Conservation (phyloP, 2,113 vertebrate genomes). For the Hemichromis elongatus region DNA sequence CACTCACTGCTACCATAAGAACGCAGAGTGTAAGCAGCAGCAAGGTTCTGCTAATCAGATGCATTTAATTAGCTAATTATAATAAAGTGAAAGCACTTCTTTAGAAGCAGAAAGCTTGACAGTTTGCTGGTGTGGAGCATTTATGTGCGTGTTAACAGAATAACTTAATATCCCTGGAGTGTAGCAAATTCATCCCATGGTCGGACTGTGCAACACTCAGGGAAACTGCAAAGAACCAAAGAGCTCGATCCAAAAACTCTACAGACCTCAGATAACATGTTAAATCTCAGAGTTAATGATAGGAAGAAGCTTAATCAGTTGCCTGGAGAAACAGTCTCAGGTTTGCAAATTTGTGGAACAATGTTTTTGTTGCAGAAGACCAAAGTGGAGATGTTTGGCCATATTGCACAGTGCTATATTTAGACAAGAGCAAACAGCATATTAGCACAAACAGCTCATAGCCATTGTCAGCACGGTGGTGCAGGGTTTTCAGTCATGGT, state of each 20-base stretch:
- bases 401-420: no score
- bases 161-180: background rate
- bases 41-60: background rate
- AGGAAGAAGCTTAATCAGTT: background rate
- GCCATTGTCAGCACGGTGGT: background rate
- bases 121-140: background rate
- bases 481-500: no score
- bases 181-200: background rate
- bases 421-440: background rate
- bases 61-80: background rate
- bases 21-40: background rate
- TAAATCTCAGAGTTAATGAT: background rate
- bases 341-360: background rate
- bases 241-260: background rate
- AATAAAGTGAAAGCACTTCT: background rate
- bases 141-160: background rate
- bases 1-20: background rate
- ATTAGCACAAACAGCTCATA: background rate
- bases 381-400: background rate
- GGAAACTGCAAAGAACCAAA: background rate
- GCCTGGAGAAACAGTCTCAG: background rate
- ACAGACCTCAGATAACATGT: background rate
- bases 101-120: background rate
- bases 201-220: accelerated
- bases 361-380: no score